A percentile compares a stretch with the other conserved stretches of the same genome.
phyloP scores from a whole-genome alignment of 2,797 vertebrate species.

The Sebastes diaconus region DNA sequence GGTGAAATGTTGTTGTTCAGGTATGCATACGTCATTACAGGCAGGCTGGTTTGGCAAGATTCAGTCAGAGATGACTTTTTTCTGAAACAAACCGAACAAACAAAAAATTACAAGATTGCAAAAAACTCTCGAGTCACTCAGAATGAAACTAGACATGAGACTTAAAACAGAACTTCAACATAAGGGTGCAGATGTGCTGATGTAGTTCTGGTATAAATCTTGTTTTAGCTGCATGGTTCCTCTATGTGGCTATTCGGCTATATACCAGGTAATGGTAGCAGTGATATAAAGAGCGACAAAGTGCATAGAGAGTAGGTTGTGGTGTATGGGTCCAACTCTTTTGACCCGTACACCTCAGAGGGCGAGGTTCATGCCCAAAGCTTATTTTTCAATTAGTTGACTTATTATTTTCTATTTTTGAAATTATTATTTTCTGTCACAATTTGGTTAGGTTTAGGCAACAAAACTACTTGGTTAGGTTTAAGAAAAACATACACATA shows the following conservation, averaged over 20 bases:
- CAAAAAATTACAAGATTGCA: not conserved
- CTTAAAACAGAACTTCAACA: not conserved
- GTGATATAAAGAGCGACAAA: too few species aligned
- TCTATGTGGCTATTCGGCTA: not conserved
- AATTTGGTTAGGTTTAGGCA: too few species aligned
- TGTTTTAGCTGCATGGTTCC: not conserved
- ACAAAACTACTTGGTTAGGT: too few species aligned
- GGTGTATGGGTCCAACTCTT: too few species aligned
- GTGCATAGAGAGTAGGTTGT: too few species aligned
- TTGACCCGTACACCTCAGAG: too few species aligned
- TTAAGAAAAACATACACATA: too few species aligned
- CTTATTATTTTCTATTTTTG: too few species aligned
- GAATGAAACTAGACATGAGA: not conserved
- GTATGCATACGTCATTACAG: accelerated
- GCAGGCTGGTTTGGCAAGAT: not conserved
- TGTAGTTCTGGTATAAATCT: not conserved
- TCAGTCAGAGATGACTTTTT: conserved; percentile 23
- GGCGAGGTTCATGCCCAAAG: too few species aligned
- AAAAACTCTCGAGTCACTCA: not conserved
- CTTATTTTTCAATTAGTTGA: too few species aligned
- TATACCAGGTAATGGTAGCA: too few species aligned
- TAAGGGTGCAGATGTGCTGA: not conserved
- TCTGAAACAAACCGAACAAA: conserved; percentile 45
- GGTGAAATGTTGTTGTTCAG: not conserved
- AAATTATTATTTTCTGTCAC: too few species aligned